A percentile compares a stretch with the other conserved stretches of the same genome.
These are phyloP conservation scores for Rambutsinella grinnellia DNA, from an alignment of 2,888 invertebrate genomes.

Conservation along the genomic window DNA sequence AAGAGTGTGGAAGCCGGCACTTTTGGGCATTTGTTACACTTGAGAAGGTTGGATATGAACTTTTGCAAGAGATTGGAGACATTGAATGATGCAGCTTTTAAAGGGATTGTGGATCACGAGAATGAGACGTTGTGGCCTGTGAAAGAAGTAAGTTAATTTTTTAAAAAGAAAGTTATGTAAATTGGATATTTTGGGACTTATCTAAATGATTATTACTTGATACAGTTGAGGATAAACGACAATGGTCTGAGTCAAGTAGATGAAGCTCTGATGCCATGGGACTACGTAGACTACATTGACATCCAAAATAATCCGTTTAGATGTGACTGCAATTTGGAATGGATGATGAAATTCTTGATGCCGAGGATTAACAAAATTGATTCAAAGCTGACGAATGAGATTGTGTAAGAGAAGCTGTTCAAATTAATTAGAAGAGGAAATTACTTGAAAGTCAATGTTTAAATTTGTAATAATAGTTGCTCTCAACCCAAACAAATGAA, in stretches of 20 bases:
- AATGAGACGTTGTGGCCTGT: slow-evolving; percentile 55
- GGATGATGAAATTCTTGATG: slow-evolving; percentile 60
- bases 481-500: slow-evolving; percentile 56
- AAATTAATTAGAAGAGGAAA: not conserved
- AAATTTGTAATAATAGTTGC: slow-evolving; percentile 48
- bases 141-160: slow-evolving; percentile 48
- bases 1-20: slow-evolving; percentile 73
- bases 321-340: slow-evolving; percentile 62
- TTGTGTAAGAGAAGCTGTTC: slow-evolving; percentile 34
- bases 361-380: slow-evolving; percentile 38
- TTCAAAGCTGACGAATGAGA: not conserved
- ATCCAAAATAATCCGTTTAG: slow-evolving; percentile 79
- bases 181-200: too few relatives aligned
- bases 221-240: slow-evolving; percentile 79
- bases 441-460: not conserved
- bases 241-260: slow-evolving; percentile 81
- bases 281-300: slow-evolving; percentile 76
- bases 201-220: not conserved
- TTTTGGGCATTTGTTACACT: slow-evolving; percentile 72
- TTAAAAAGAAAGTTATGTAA: not conserved
- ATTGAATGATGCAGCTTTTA: slow-evolving; percentile 76
- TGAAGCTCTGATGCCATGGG: slow-evolving; percentile 77
- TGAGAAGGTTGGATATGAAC: slow-evolving; percentile 73
- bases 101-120: slow-evolving; percentile 54
- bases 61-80: slow-evolving; percentile 76